Evolutionary conservation across 2,113 vertebrate genomes (phyloP).

Genomic region (Halcyon malimbica): DNA sequence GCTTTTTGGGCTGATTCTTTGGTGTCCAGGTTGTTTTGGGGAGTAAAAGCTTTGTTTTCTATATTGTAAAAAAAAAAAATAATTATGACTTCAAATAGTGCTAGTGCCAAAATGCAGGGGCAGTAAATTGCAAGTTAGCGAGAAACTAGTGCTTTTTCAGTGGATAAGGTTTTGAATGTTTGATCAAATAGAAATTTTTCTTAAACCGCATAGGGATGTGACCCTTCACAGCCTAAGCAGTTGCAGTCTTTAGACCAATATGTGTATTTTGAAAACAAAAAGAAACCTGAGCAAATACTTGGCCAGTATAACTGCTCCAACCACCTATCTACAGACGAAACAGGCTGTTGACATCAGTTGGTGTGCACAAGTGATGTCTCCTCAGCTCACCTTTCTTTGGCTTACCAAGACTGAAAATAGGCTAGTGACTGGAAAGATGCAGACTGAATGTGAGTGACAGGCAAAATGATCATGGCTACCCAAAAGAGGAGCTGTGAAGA

Average conservation of each 20-base stretch:
- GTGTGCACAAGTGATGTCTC: not conserved
- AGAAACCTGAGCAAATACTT: not conserved
- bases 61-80: not conserved
- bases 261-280: not conserved
- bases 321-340: not conserved
- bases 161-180: not conserved
- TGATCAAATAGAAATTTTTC: not conserved
- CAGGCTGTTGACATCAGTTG: not conserved
- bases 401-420: not conserved
- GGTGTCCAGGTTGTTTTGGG: not conserved
- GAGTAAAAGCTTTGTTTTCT: not conserved
- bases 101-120: not conserved
- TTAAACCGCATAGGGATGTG: not conserved
- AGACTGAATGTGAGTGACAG: not conserved
- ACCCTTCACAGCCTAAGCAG: not conserved
- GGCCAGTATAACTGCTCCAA: not conserved
- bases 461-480: accelerated
- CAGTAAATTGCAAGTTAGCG: not conserved
- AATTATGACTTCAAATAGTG: not conserved
- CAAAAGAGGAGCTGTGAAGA: not conserved
- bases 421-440: not conserved
- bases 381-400: not conserved
- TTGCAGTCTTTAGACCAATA: not conserved
- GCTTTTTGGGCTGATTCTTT: not conserved
- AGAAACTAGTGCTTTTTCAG: not conserved